These are phyloP conservation scores for Osmerus mordax DNA, from an alignment of 2,113 vertebrate species.

Conservation along the genomic window DNA sequence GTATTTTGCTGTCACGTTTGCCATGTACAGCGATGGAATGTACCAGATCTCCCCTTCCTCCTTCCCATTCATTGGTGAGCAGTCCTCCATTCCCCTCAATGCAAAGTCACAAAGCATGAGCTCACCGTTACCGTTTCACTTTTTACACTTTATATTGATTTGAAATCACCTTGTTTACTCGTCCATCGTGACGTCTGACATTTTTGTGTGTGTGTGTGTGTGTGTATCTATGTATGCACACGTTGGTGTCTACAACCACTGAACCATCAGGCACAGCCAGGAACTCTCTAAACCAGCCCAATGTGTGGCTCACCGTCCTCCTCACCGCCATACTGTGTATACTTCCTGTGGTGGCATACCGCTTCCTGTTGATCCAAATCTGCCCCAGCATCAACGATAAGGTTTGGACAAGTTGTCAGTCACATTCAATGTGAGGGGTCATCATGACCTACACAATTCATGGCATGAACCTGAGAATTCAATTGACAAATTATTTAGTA, in stretches of 20 bases:
- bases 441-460: background rate
- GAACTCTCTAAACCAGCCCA: conserved; percentile 82
- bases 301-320: conserved; percentile 82
- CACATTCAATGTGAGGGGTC: background rate
- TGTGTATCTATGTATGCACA: conserved; percentile 23
- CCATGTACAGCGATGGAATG: conserved; percentile 88
- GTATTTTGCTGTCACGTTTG: conserved; percentile 87
- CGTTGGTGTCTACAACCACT: conserved; percentile 26
- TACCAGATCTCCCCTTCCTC: conserved; percentile 75
- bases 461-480: too few species aligned
- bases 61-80: conserved; percentile 89
- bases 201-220: conserved; percentile 5
- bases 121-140: too few species aligned
- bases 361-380: conserved; percentile 78
- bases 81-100: background rate
- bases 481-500: too few species aligned
- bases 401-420: conserved; percentile 70
- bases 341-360: conserved; percentile 78
- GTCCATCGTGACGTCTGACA: background rate
- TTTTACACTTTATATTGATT: too few species aligned
- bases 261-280: conserved; percentile 78
- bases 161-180: background rate
- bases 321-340: conserved; percentile 84
- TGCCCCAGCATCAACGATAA: conserved; percentile 80
- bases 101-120: background rate